Percentiles rank a stretch among this genome's conserved stretches.
These are phyloP conservation scores for Lissocephala sabroskyi DNA, from an alignment of 2,888 invertebrate genomes.

Conservation along the genomic window DNA sequence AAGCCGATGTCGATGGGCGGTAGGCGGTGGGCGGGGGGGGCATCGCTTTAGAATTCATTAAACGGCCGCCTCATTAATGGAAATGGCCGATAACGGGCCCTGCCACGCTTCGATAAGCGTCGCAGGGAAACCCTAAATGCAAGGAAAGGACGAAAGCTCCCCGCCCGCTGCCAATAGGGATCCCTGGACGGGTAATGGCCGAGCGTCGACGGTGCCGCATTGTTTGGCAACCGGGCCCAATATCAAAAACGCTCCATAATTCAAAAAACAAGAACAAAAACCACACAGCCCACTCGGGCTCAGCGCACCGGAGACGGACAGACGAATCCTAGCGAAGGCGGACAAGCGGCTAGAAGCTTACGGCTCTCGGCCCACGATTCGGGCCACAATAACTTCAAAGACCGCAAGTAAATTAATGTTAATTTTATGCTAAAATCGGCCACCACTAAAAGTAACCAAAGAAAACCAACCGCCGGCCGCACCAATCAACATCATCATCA, in stretches of 20 bases:
- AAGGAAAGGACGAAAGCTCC: slow-evolving; percentile 15
- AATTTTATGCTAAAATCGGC: slow-evolving; percentile 61
- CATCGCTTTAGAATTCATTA: slow-evolving; percentile 59
- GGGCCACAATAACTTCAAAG: slow-evolving; percentile 59
- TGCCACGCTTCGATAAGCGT: slow-evolving; percentile 60
- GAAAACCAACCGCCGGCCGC: slow-evolving; percentile 42
- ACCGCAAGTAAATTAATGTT: slow-evolving; percentile 65
- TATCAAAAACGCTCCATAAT: slow-evolving; percentile 54
- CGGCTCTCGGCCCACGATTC: neutral
- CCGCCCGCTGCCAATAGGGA: slow-evolving; percentile 11
- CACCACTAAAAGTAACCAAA: slow-evolving; percentile 41
- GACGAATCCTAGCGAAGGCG: no score
- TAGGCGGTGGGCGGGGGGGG: slow-evolving; percentile 8
- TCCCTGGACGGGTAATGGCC: slow-evolving; percentile 1
- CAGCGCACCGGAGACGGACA: slow-evolving; percentile 10
- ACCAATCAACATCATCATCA: slow-evolving; percentile 25
- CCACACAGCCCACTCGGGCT: no score
- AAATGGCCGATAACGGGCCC: slow-evolving; percentile 63
- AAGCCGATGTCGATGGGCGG: neutral
- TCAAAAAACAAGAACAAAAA: slow-evolving; percentile 37
- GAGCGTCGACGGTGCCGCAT: slow-evolving; percentile 19
- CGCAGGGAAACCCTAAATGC: slow-evolving; percentile 28
- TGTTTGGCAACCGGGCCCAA: slow-evolving; percentile 20
- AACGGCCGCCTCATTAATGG: slow-evolving; percentile 62
- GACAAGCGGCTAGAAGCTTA: slow-evolving; percentile 11